phyloP scores from a whole-genome alignment of 2,888 invertebrate species.

The Cephus pulcher region DNA sequence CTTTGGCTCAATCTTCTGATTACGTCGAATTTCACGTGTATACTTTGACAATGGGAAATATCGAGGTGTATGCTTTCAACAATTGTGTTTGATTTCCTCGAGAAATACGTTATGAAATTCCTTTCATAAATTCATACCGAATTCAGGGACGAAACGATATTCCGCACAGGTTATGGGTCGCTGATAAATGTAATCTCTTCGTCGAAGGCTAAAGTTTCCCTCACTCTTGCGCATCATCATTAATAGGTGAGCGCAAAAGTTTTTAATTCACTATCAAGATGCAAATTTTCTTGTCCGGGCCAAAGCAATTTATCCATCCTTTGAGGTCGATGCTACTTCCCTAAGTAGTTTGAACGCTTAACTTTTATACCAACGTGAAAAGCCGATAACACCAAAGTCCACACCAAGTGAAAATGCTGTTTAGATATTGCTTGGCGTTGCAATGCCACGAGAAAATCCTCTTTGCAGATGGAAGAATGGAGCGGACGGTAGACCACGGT shows the following conservation, averaged over 20 bases:
- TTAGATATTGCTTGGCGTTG: neutral
- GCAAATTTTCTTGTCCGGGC: constrained; percentile 54
- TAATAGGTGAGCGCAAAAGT: constrained; percentile 45
- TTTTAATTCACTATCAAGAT: constrained; percentile 60
- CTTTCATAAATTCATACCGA: constrained; percentile 24
- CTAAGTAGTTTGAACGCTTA: constrained; percentile 36
- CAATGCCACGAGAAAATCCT: neutral
- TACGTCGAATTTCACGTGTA: neutral
- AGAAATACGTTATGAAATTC: constrained; percentile 12
- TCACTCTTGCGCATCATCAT: constrained; percentile 33
- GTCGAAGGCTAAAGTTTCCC: constrained; percentile 39
- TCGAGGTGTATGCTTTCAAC: neutral
- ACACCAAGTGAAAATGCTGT: neutral
- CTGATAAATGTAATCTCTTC: constrained; percentile 45
- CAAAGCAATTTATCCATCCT: constrained; percentile 51
- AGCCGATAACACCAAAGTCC: neutral
- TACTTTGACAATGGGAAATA: neutral
- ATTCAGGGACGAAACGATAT: constrained; percentile 34
- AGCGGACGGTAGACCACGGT: neutral
- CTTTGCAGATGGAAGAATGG: neutral
- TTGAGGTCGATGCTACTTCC: constrained; percentile 48
- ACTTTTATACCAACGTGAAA: constrained; percentile 8
- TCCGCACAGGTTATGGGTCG: constrained; percentile 26
- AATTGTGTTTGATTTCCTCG: neutral
- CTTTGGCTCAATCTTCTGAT: neutral